These are phyloP conservation scores for Neolamprologus variostigma DNA, from an alignment of 2,113 vertebrate species.

Conservation along the genomic window DNA sequence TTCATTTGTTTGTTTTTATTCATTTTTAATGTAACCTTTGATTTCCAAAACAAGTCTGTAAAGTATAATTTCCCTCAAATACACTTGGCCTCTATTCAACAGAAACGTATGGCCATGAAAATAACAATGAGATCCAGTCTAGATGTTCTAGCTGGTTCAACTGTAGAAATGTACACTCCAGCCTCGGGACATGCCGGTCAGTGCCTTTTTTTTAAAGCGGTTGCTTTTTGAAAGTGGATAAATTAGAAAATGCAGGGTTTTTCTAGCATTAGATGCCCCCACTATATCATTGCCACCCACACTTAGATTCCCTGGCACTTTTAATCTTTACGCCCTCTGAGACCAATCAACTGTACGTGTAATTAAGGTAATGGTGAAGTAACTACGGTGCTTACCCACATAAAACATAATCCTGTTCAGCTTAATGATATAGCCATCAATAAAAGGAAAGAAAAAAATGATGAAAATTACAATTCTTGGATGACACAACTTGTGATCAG, in stretches of 20 bases:
- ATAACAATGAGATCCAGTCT: slow-evolving; percentile 17
- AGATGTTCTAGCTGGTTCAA: slow-evolving; percentile 1
- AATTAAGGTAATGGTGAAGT: slow-evolving; percentile 36
- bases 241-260: background rate
- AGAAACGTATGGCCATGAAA: background rate
- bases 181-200: background rate
- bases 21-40: background rate
- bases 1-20: background rate
- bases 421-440: background rate
- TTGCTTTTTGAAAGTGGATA: slow-evolving; percentile 2
- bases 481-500: background rate
- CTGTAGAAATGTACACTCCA: background rate
- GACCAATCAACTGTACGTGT: slow-evolving; percentile 2
- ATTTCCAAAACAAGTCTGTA: background rate
- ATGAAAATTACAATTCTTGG: background rate
- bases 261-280: background rate
- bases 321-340: background rate
- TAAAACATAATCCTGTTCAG: background rate
- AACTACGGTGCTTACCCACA: background rate
- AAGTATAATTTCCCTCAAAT: background rate
- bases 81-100: background rate
- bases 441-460: background rate
- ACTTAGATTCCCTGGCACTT: background rate
- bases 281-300: background rate
- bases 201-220: background rate